Evolutionary conservation across 1,140 invertebrate species (phyloP).

Genomic region (Chironomus striatipennis): DNA sequence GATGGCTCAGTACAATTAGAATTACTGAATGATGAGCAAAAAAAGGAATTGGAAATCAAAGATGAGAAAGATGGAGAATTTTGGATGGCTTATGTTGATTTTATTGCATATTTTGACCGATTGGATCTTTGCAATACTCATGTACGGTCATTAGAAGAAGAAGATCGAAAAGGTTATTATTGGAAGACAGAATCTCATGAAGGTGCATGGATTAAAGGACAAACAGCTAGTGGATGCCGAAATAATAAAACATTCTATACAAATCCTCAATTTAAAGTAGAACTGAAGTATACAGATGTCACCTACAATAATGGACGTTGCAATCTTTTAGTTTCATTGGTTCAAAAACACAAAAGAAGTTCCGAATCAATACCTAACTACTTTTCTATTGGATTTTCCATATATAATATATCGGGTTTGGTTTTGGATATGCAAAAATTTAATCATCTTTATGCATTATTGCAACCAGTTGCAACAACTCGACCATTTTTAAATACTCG

Average conservation of each 20-base stretch:
- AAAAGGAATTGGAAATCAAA: constrained; percentile 64
- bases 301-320: constrained; percentile 50
- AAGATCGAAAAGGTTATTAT: too few species aligned
- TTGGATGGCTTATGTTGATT: constrained; percentile 72
- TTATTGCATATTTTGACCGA: constrained; percentile 49
- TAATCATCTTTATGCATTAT: too few species aligned
- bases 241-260: constrained; percentile 56
- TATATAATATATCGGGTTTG: too few species aligned
- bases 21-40: constrained; percentile 62
- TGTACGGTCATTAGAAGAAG: constrained; percentile 51
- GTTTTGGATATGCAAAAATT: too few species aligned
- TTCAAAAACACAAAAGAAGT: constrained; percentile 55
- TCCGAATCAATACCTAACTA: constrained; percentile 55
- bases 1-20: constrained; percentile 72
- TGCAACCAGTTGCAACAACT: too few species aligned
- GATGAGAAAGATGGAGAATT: constrained; percentile 85
- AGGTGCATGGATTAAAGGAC: constrained; percentile 80
- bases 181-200: constrained; percentile 95
- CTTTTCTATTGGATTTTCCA: constrained; percentile 52
- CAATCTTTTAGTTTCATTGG: constrained; percentile 49
- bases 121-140: too few species aligned
- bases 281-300: constrained; percentile 49
- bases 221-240: constrained; percentile 73
- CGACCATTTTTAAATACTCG: constrained; percentile 51
- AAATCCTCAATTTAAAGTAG: constrained; percentile 56